Conservation (phyloP, 2,888 invertebrate species). For the Mimumesa dahlbomi region DNA sequence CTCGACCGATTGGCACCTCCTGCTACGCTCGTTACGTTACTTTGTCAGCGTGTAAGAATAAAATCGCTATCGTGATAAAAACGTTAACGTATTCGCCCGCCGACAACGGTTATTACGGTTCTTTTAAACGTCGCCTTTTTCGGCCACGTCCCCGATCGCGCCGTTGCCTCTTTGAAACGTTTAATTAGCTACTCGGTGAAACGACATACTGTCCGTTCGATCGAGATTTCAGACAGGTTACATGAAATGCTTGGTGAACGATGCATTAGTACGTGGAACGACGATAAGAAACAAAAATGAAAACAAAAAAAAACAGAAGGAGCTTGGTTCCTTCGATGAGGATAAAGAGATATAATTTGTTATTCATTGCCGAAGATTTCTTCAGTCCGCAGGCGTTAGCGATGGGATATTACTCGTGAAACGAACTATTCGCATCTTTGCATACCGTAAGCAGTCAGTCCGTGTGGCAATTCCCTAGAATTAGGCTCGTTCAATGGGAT, state of each 20-base stretch:
- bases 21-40: slow-evolving; percentile 54
- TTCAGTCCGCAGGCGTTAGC: neutral
- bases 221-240: too few relatives aligned
- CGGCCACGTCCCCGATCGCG: slow-evolving; percentile 12
- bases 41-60: slow-evolving; percentile 47
- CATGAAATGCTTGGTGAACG: too few relatives aligned
- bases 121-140: slow-evolving; percentile 10
- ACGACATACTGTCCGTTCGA: slow-evolving; percentile 22
- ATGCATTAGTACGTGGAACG: too few relatives aligned
- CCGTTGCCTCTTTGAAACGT: slow-evolving; percentile 5
- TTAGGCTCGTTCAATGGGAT: neutral
- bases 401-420: neutral
- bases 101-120: slow-evolving; percentile 24
- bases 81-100: slow-evolving; percentile 46
- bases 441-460: neutral
- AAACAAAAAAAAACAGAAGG: too few relatives aligned
- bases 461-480: neutral
- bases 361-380: neutral
- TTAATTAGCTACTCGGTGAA: slow-evolving; percentile 45
- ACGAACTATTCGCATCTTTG: neutral
- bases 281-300: neutral
- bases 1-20: slow-evolving; percentile 58
- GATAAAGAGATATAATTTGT: neutral
- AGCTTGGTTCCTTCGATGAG: neutral
- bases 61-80: slow-evolving; percentile 47